A percentile compares a stretch with the other conserved stretches of the same genome.
Evolutionary conservation across 2,888 invertebrate species (phyloP).

Genomic region (Coelopa pilipes): DNA sequence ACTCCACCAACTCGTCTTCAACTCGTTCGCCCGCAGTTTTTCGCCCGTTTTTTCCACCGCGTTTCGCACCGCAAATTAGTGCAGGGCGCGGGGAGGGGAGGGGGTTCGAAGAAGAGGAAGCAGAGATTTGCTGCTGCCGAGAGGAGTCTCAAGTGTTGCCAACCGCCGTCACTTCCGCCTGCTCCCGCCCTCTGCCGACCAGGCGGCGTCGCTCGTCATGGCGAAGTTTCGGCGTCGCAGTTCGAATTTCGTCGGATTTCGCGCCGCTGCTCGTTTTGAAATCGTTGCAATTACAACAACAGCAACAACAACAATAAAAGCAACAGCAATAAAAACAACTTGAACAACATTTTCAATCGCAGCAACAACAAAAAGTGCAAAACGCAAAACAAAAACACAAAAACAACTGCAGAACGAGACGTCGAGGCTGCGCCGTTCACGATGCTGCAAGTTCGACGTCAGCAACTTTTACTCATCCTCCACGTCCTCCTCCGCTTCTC

Average conservation of each 20-base stretch:
- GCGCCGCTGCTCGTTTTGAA: constrained; percentile 29
- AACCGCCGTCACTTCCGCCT: constrained; percentile 9
- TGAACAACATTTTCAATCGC: too few species aligned
- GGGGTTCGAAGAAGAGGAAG: background rate
- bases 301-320: too few species aligned
- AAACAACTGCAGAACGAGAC: too few species aligned
- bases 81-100: constrained; percentile 3
- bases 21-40: background rate
- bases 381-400: too few species aligned
- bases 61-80: constrained; percentile 29
- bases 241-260: constrained; percentile 31
- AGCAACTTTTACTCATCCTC: constrained; percentile 39
- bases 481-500: constrained; percentile 39
- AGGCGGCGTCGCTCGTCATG: background rate
- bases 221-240: constrained; percentile 28
- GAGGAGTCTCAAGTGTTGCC: background rate
- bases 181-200: background rate
- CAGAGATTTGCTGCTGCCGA: background rate
- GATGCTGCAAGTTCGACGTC: constrained; percentile 40
- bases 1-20: background rate
- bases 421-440: constrained; percentile 8
- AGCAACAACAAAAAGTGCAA: constrained; percentile 11
- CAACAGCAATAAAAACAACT: background rate
- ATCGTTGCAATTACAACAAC: background rate
- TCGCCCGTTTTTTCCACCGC: constrained; percentile 1